These are phyloP conservation scores for Spheniscus humboldti DNA, from an alignment of 2,797 vertebrate genomes.

Conservation along the genomic window DNA sequence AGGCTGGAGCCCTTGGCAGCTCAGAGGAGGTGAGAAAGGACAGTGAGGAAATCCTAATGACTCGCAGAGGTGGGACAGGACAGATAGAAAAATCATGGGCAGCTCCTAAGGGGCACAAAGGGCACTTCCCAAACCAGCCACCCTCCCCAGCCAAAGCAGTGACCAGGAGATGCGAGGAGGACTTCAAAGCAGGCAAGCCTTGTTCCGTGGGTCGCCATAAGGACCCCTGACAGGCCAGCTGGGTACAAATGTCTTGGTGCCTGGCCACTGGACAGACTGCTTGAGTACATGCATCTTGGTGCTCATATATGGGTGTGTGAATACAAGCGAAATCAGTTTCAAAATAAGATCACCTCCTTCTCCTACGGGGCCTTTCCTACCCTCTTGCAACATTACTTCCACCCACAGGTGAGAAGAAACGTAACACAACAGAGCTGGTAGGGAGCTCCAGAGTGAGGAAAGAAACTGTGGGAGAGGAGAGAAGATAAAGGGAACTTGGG, in stretches of 20 bases:
- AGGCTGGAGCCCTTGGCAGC: not conserved
- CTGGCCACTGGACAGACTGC: accelerated
- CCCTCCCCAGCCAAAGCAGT: not conserved
- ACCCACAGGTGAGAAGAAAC: not conserved
- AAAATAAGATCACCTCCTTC: not conserved
- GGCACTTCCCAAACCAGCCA: not conserved
- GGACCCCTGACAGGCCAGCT: not conserved
- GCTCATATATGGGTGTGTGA: accelerated
- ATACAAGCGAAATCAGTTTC: not conserved
- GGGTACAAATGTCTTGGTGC: not conserved
- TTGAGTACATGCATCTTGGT: not conserved
- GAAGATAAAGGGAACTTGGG: not conserved
- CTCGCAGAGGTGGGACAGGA: not conserved
- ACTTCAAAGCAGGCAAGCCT: not conserved
- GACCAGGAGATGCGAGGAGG: not conserved
- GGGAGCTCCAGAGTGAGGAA: not conserved
- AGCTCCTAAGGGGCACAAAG: not conserved
- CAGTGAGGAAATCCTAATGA: not conserved
- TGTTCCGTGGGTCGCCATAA: accelerated
- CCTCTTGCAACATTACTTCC: not conserved
- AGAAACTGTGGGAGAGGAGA: not conserved
- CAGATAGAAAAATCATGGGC: not conserved
- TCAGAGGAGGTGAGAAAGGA: not conserved
- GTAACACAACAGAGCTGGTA: not conserved
- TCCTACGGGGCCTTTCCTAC: accelerated